These are phyloP conservation scores for Brenthis hecate DNA, from an alignment of 2,888 invertebrate genomes.

Conservation along the genomic window DNA sequence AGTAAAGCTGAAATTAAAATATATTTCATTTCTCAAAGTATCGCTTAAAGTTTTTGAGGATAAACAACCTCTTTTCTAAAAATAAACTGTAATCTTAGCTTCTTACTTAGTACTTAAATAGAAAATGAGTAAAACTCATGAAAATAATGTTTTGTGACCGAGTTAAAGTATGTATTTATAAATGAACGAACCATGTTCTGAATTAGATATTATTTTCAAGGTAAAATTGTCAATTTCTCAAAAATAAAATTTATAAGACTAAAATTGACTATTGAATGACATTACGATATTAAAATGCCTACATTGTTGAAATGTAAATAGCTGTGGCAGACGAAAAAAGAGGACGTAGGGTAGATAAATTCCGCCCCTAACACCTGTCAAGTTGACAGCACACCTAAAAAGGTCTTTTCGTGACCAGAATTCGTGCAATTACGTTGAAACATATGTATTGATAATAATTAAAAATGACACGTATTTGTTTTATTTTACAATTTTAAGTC, in stretches of 20 bases:
- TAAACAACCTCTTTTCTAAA: constrained; percentile 13
- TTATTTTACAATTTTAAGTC: too few species aligned
- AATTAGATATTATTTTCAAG: too few species aligned
- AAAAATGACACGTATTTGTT: too few species aligned
- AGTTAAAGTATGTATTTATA: not conserved
- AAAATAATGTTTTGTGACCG: constrained; percentile 8
- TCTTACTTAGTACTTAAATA: not conserved
- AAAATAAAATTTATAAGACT: not conserved
- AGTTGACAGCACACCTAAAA: not conserved
- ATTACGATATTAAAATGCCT: not conserved
- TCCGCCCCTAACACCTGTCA: constrained; percentile 9
- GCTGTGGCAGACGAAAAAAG: constrained; percentile 5
- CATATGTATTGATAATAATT: too few species aligned
- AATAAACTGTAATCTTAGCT: constrained; percentile 17
- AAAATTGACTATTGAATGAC: not conserved
- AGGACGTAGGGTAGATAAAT: not conserved
- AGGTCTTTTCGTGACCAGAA: not conserved
- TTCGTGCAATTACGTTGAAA: not conserved
- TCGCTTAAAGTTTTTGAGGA: constrained; percentile 2
- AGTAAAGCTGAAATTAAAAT: constrained; percentile 7
- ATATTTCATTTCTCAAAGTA: constrained; percentile 9
- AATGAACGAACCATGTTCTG: too few species aligned
- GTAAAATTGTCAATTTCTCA: too few species aligned
- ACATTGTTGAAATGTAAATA: constrained; percentile 1
- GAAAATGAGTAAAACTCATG: not conserved